These are phyloP conservation scores for Micrastur ruficollis DNA, from an alignment of 2,797 vertebrate species.

Conservation along the genomic window DNA sequence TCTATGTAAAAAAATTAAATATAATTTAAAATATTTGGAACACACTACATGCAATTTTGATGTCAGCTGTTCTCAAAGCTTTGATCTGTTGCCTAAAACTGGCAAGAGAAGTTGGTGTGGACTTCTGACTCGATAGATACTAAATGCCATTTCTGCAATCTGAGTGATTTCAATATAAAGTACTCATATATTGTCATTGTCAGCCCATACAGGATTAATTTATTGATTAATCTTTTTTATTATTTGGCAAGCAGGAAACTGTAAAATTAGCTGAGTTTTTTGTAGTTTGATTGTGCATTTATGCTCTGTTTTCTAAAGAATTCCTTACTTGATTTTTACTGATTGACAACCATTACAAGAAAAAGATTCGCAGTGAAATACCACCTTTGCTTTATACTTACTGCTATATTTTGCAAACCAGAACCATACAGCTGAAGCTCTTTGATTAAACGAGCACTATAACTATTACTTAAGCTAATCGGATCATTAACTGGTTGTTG, in stretches of 20 bases:
- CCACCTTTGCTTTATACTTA: neutral
- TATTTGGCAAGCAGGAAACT: neutral
- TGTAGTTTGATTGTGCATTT: neutral
- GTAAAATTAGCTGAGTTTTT: neutral
- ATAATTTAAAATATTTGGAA: neutral
- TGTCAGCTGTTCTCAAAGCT: neutral
- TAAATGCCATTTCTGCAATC: neutral
- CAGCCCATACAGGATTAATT: neutral
- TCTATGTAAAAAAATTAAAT: neutral
- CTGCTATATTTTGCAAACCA: neutral
- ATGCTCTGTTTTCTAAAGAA: neutral
- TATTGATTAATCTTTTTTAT: neutral
- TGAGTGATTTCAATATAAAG: neutral
- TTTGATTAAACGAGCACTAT: neutral
- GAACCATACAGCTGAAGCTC: neutral
- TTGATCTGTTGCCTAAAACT: neutral
- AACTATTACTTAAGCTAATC: neutral
- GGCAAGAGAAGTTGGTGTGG: neutral
- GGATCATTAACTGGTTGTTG: neutral
- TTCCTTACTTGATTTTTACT: neutral
- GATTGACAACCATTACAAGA: neutral
- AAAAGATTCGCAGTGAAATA: neutral
- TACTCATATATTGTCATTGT: neutral
- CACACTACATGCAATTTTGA: neutral
- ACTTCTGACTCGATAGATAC: neutral